Percentiles rank a stretch among this genome's conserved stretches.
phyloP scores from a whole-genome alignment of 2,888 invertebrate genomes.

The Amitus sp. region DNA sequence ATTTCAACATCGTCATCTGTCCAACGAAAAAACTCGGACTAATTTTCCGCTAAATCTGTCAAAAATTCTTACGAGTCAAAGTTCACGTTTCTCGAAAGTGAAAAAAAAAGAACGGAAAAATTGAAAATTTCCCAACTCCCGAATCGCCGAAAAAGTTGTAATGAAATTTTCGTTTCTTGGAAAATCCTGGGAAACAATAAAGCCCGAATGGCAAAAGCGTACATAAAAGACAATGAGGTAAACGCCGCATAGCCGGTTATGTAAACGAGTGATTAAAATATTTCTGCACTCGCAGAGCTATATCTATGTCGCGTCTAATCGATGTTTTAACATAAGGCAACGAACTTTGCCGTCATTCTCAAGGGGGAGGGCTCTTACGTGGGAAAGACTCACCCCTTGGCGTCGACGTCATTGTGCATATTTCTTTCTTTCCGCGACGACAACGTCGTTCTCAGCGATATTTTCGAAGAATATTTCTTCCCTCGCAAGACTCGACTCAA shows the following conservation, averaged over 20 bases:
- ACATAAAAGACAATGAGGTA: constrained; percentile 21
- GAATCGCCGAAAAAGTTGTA: no score
- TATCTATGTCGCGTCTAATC: constrained; percentile 40
- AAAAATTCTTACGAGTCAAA: no score
- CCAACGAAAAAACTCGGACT: no score
- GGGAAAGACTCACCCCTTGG: constrained; percentile 36
- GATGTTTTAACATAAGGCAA: constrained; percentile 39
- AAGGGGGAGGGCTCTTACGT: constrained; percentile 35
- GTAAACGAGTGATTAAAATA: constrained; percentile 32
- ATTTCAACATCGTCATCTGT: no score
- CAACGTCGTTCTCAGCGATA: constrained; percentile 26
- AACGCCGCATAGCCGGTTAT: constrained; percentile 10
- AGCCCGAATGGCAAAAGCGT: not conserved
- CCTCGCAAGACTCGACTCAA: not conserved
- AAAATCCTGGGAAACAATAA: not conserved
- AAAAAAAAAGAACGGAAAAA: no score
- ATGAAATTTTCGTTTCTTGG: no score
- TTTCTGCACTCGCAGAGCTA: constrained; percentile 27
- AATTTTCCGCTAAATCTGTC: no score
- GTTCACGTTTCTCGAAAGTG: no score
- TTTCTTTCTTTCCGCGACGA: constrained; percentile 26
- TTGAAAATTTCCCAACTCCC: no score
- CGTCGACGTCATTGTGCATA: constrained; percentile 34
- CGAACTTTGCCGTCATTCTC: constrained; percentile 33
- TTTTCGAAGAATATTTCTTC: constrained; percentile 6